A percentile compares a stretch with the other conserved stretches of the same genome.
phyloP scores from a whole-genome alignment of 37 sponge, comb jelly and placozoan species.

The Mnemiopsis leidyi region DNA sequence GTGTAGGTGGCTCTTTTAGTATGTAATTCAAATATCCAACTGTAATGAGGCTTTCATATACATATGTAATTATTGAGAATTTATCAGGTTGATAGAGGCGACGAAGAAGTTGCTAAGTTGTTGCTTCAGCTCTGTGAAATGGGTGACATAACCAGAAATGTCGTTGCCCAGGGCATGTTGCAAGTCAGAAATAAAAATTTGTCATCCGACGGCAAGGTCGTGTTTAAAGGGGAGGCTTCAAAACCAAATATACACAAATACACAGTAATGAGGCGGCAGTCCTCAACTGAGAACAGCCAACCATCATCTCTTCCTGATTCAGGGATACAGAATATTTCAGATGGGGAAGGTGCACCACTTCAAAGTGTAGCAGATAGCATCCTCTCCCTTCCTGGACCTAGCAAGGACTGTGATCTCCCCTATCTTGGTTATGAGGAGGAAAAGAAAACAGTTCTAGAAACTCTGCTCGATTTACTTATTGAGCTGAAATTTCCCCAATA shows the following conservation, averaged over 20 bases:
- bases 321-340: not conserved
- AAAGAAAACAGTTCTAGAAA: not conserved
- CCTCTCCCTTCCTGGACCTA: slow-evolving; percentile 46
- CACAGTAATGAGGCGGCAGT: not conserved
- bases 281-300: slow-evolving; percentile 1
- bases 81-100: not conserved
- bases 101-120: slow-evolving; percentile 15
- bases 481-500: slow-evolving; percentile 24
- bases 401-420: slow-evolving; percentile 41
- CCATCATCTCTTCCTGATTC: not conserved
- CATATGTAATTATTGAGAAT: too few relatives aligned
- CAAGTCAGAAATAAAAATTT: slow-evolving; percentile 2
- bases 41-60: too few relatives aligned
- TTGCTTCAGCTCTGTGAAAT: slow-evolving; percentile 38
- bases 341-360: not conserved
- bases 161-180: slow-evolving; percentile 14
- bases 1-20: too few relatives aligned
- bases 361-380: slow-evolving; percentile 38
- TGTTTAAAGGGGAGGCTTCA: not conserved
- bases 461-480: not conserved
- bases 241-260: not conserved
- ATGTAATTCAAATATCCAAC: too few relatives aligned
- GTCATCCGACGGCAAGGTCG: not conserved
- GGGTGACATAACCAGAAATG: slow-evolving; percentile 1
- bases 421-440: not conserved